phyloP scores from a whole-genome alignment of 2,113 vertebrate species.

The Oncorhynchus gorbuscha region DNA sequence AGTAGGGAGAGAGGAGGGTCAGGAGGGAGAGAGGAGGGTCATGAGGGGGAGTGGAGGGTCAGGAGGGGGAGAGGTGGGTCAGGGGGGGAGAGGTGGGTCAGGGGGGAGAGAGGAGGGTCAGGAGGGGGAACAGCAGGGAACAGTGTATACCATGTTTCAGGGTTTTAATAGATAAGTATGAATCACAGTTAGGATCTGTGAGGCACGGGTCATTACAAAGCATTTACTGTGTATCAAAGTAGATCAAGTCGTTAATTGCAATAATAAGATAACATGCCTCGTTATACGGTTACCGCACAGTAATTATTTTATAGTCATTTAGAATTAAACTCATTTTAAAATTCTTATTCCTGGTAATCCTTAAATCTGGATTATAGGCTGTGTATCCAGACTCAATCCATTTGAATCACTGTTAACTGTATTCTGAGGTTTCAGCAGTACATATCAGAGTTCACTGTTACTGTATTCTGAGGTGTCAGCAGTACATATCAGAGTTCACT shows the following conservation, averaged over 20 bases:
- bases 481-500: constrained; percentile 36
- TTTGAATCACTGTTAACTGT: constrained; percentile 41
- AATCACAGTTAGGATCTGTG: constrained; percentile 5
- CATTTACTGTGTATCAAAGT: constrained; percentile 57
- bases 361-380: constrained; percentile 52
- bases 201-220: constrained; percentile 43
- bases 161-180: constrained; percentile 25
- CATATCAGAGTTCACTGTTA: constrained; percentile 49
- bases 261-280: constrained; percentile 58
- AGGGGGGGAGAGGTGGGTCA: not conserved
- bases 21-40: not conserved
- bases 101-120: constrained; percentile 13
- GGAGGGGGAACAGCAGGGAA: not conserved
- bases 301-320: constrained; percentile 61
- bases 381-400: constrained; percentile 46
- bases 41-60: not conserved
- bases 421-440: constrained; percentile 37
- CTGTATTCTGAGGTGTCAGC: constrained; percentile 47
- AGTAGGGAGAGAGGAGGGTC: not conserved
- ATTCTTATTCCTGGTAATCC: constrained; percentile 41
- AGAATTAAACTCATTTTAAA: constrained; percentile 44
- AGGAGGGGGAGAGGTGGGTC: not conserved
- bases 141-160: constrained; percentile 44
- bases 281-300: constrained; percentile 50
- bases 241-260: constrained; percentile 64